Percentiles rank a stretch among this genome's conserved stretches.
These are phyloP conservation scores for Heteromyza rotundicornis DNA, from an alignment of 2,888 invertebrate species.

Conservation along the genomic window DNA sequence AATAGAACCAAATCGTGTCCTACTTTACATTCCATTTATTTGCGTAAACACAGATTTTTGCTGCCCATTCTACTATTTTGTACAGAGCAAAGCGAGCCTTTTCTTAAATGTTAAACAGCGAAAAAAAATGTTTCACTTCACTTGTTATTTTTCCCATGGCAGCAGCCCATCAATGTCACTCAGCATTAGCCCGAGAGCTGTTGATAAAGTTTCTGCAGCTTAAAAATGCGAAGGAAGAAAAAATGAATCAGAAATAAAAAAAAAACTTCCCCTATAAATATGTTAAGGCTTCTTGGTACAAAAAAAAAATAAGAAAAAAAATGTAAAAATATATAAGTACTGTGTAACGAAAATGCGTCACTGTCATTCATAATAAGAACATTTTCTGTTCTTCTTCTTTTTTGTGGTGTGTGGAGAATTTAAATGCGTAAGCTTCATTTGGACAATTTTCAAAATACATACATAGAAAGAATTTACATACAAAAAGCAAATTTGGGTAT, in stretches of 20 bases:
- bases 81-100: too few relatives aligned
- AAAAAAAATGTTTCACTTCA: conserved; percentile 25
- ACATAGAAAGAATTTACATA: conserved; percentile 23
- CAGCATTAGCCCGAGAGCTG: conserved; percentile 43
- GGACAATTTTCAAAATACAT: too few relatives aligned
- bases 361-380: conserved; percentile 21
- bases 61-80: neutral
- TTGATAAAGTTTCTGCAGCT: conserved; percentile 24
- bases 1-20: too few relatives aligned
- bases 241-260: too few relatives aligned
- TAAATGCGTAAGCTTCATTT: conserved; percentile 12
- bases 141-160: conserved; percentile 30
- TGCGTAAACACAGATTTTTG: neutral
- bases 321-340: neutral
- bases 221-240: too few relatives aligned
- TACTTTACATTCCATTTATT: neutral
- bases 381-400: neutral
- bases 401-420: neutral
- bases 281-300: neutral
- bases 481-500: too few relatives aligned
- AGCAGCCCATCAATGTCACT: conserved; percentile 56
- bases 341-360: conserved; percentile 11
- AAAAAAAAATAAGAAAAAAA: conserved; percentile 9
- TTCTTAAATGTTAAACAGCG: conserved; percentile 5
- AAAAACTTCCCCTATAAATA: conserved; percentile 2